Conservation (phyloP, 2,888 invertebrate genomes). For the Diaperis boleti region DNA sequence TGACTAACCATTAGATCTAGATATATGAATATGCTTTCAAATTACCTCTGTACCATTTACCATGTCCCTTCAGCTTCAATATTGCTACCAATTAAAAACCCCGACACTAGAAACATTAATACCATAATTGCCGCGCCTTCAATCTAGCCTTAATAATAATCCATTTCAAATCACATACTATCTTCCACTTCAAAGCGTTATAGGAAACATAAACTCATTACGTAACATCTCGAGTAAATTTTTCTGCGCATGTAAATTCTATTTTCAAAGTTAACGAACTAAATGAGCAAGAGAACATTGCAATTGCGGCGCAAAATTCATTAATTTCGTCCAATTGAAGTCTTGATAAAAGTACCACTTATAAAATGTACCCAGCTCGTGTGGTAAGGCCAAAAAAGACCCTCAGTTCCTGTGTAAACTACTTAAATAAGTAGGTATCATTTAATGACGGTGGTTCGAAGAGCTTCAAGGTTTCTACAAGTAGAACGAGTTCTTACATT, state of each 20-base stretch:
- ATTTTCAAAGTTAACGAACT: constrained; percentile 2
- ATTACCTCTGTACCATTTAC: too few species aligned
- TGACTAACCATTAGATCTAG: too few species aligned
- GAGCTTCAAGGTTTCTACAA: constrained; percentile 29
- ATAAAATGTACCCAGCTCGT: background rate
- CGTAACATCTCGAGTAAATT: background rate
- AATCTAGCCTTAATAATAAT: background rate
- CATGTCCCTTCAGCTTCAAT: too few species aligned
- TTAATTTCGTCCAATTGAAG: background rate
- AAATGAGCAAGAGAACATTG: background rate
- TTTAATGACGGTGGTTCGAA: constrained; percentile 10
- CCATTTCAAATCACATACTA: background rate
- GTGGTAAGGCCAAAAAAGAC: background rate
- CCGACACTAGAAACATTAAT: background rate
- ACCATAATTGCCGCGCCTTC: background rate
- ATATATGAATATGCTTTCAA: too few species aligned
- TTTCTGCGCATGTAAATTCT: background rate
- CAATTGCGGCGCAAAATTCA: background rate
- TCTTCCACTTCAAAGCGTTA: constrained; percentile 2
- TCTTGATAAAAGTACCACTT: constrained; percentile 1
- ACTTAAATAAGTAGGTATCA: constrained; percentile 3
- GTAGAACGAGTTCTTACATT: constrained; percentile 37
- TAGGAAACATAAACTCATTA: constrained; percentile 10
- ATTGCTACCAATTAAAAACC: background rate
- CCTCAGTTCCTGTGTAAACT: background rate